Conservation (phyloP, 2,113 vertebrate genomes). For the Aplodontia rufa region DNA sequence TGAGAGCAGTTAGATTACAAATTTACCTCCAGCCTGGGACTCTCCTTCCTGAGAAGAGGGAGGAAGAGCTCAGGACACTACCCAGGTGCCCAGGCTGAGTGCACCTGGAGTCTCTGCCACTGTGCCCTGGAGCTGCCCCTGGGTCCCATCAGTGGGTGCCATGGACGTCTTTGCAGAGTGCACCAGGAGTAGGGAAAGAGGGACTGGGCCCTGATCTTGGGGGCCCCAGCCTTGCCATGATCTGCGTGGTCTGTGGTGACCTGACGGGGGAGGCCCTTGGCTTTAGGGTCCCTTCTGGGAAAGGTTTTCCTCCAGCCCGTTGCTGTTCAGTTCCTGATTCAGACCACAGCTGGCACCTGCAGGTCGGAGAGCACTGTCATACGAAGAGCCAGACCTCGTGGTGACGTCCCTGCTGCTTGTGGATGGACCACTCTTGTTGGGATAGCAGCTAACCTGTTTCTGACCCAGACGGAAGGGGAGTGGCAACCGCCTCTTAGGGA, state of each 20-base stretch:
- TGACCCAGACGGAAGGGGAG: not conserved
- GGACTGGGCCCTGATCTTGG: not conserved
- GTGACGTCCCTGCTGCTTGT: no score
- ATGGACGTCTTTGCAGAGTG: not conserved
- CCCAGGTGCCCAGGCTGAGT: not conserved
- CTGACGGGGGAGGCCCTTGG: not conserved
- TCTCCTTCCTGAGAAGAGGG: not conserved
- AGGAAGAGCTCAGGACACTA: not conserved
- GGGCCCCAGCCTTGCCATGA: not conserved
- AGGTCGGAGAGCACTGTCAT: not conserved
- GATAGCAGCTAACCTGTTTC: not conserved
- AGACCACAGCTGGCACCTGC: not conserved
- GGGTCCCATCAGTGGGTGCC: fast-evolving
- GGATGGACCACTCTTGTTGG: not conserved
- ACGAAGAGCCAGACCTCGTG: not conserved
- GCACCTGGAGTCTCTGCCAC: not conserved
- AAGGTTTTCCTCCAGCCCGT: no score
- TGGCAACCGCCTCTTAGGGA: not conserved
- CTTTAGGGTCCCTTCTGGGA: not conserved
- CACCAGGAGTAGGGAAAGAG: no score
- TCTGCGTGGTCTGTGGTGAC: not conserved
- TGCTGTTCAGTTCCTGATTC: not conserved
- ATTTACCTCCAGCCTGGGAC: not conserved
- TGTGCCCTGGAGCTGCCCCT: not conserved
- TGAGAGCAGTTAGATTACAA: not conserved